Base-by-base conservation (phyloP, 2,888 invertebrate genomes). In the Unio delphinus region DNA sequence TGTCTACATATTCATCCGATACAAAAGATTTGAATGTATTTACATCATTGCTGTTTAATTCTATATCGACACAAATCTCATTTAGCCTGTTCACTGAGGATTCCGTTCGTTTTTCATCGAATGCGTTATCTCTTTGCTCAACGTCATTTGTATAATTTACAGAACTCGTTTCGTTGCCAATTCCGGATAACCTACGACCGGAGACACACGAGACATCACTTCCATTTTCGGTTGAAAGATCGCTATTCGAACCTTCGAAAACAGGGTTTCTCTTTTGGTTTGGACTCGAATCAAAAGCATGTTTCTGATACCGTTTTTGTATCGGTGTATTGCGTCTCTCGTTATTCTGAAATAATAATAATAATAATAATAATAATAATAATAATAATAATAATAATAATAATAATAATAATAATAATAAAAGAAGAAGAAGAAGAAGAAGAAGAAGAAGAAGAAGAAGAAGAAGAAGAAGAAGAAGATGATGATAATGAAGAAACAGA, bases 41-140 rank as follows among this genome's bases (percentile, higher is more conserved):
- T 15, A 45, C 15, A 45, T 45, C 45, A 45, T 45, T 45, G 45
- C 0, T 20, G 18, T 34, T 60, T 28, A 70, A 62, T 63, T 78
- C 78, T 1, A 75, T 69, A 54, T 78, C 75, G 17, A 74, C 64
- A 61, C 70, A 72, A 30, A 73, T 73, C 30, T 71, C 70, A 45
- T 58, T 70, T 4, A 75, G 67, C 74, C 75, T 70, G 30, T 70
- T 65, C 7, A 67, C 18, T 23, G 62, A 34, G 34, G 34, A 8
- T 64, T 55, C 17, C 34, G 4, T 57, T 64, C 11, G 8, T 54
- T 56, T 17, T 30, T 3, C 8, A 4, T 7, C 26, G 3, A 58
- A 23, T n/a, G 20, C 18, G 18, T 56, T 30, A 17, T 6, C 26
- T 23, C 28, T 55, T 26, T 45, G 54, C 23, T 4, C 15, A n/a